Evolutionary conservation across 1,140 invertebrate genomes (phyloP), one percentile per base, ranked within the genome.

Genomic region (Sycobia sp.): DNA sequence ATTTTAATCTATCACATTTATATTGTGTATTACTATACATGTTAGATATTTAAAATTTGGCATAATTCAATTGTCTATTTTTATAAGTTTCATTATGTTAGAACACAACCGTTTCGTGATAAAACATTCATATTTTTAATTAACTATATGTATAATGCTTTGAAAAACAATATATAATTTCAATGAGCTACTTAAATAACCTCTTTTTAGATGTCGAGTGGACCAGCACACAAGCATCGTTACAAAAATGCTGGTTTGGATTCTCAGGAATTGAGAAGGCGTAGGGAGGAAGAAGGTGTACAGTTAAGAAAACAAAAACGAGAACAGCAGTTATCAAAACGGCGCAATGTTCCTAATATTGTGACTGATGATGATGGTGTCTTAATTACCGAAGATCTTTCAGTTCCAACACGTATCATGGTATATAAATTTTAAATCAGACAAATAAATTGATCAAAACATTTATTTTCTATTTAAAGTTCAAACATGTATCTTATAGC

Each of bases 231-330:
- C 79, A 93, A 95, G 74, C 91, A 95, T 80, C 90, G 94, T 63
- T 99, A 98, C 80, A 98, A 99, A 88, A 97, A 97, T 84, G 86
- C 88, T 66, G 93, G 90, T 4, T 80, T 97, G 66, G 95, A 97
- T 82, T 92, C 94, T 13, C 90, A 95, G 71, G 96, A 98, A 80
- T 82, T 98, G 60, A 84, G 97, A 22, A 86, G 96, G 55, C 83
- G 96, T 47, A 83, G 96, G 59, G 96, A 99, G 83, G 96, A 99
- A 76, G 95, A 98, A 83, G 96, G 96, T 32, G 91, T 98, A 23
- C 96, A 98, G 74, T 83, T 98, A 32, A 82, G 97, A 23, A 98
- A 98, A 84, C 95, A 96, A 72, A 97, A 97, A 80, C 80, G 96
- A 68, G 96, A 98, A 76, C 90, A 94, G 70, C 92, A 95, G 77